Conservation (phyloP, 2,113 vertebrate genomes). For the Aramus guarauna region DNA sequence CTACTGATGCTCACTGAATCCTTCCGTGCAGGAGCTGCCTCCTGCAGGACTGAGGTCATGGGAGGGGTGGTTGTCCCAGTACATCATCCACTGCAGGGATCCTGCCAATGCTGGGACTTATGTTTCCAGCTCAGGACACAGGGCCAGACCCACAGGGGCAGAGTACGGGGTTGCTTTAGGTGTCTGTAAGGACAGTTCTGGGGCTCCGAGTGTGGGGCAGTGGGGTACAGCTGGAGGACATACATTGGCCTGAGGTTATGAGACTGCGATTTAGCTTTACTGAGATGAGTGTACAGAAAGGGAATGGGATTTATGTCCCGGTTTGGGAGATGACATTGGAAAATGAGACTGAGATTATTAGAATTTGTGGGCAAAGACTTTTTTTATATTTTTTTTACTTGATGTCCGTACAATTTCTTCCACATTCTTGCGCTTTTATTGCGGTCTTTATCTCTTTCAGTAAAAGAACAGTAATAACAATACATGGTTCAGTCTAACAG, state of each 20-base stretch:
- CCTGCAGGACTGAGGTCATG: neutral
- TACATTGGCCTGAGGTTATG: neutral
- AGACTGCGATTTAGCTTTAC: neutral
- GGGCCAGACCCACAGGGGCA: neutral
- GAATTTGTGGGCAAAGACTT: neutral
- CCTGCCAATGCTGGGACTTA: neutral
- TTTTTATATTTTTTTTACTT: neutral
- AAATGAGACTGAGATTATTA: neutral
- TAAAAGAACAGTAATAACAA: neutral
- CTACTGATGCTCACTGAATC: neutral
- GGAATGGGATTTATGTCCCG: neutral
- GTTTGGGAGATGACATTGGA: neutral
- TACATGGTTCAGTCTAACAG: neutral
- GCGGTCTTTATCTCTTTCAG: neutral
- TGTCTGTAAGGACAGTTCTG: neutral
- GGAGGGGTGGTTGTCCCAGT: neutral
- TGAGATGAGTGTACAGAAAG: neutral
- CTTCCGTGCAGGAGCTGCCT: neutral
- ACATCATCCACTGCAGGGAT: neutral
- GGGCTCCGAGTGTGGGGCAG: neutral
- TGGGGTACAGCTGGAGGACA: neutral
- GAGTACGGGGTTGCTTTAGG: accelerated
- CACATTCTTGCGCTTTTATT: neutral
- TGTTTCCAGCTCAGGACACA: neutral
- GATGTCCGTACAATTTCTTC: neutral